Base-by-base conservation (phyloP, 2,113 vertebrate genomes). In the Cebidichthys violaceus region DNA sequence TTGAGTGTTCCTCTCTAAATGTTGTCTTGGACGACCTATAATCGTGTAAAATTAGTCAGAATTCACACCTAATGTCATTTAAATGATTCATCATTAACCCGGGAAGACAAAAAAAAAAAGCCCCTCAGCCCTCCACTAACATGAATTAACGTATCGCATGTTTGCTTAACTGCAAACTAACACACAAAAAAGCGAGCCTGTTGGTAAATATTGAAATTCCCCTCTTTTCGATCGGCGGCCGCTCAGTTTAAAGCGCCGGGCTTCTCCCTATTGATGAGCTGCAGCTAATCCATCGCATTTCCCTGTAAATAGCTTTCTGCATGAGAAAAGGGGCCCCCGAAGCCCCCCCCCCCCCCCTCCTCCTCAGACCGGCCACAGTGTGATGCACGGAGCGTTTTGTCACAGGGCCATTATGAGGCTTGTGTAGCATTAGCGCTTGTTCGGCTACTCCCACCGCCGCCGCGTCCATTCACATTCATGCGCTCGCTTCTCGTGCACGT, bases 271-370 rank as follows among this genome's bases (percentile, higher is more conserved):
- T 92, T 92, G 89, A 94, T 88, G 90, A 86, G 90, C 89, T 83
- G 33, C 90, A 14, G 89, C 90, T 95, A 96, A 96, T 96, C 95
- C 94, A 85, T 86, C 86, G 88, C 94, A 95, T 96, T 94, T 95
- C 94, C 93, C 94, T 93, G 92, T 91, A 96, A 96, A 95, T 95
- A 94, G 92, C 88, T 87, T 76, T 86, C 79, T 93, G 94, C 95
- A 95, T 95, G 92, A 95, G 92, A 96, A 95, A 95, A 88, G 90
- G 65, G 50, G 50, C 50, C 50, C 20, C 47, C 20, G 18, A 20
- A 7, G 11, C 24, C 55, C 84, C 64, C 69, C 43, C 24, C 55
- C 84, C 64, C 69, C 43, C 77, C 18, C 41, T 1, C 39, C 4
- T 64, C 24, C 80, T 9, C 14, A 70, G 29, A 17, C 14, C 76